Evolutionary conservation across 2,113 vertebrate species (phyloP), one percentile per base, ranked within the genome.

Genomic region (Phrynosoma platyrhinos): DNA sequence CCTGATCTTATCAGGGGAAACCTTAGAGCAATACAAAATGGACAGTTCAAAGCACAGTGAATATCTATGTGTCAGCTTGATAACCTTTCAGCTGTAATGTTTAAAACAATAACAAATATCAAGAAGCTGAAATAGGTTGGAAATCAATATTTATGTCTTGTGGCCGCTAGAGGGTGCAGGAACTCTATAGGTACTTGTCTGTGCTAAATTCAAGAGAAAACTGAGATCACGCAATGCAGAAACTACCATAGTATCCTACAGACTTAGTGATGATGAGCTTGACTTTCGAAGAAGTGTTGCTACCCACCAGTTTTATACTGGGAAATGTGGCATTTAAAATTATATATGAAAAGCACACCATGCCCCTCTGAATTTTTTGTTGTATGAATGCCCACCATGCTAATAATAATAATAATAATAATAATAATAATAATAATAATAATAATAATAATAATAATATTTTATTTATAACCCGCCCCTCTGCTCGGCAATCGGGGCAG

Each of bases 141-240:
- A 47, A 1, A 55, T 47, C 30, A 32, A 42, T 9, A 66, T 21
- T 4, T 21, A 32, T 55, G 53, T 69, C 83, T 8, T 2, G 18
- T 71, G 90, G 14, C 95, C 96, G 92, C 91, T 92, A 95, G 96
- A 95, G 90, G 95, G 95, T 91, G 82, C 77, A 90, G 90, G 64
- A 78, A 85, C 91, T 79, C 95, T 92, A 87, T 66, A n/a, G 40
- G 27, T 27, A 80, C 21, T 42, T 72, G 25, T 42, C 10, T 68
- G 64, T 72, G 21, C 36, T 3, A 47, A 47, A 55, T 16, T 55
- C 8, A 47, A 21, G 52, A 30, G n/a, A 47, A 87, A 69, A 87
- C 12, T 21, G 47, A 32, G 14, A 83, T 83, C n/a, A 3, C 58
- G 10, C 40, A 47, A 66, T 52, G 10, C 13, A 23, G 47, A 88